Evolutionary conservation across 2,888 invertebrate genomes (phyloP).

Genomic region (Chesias legatella): DNA sequence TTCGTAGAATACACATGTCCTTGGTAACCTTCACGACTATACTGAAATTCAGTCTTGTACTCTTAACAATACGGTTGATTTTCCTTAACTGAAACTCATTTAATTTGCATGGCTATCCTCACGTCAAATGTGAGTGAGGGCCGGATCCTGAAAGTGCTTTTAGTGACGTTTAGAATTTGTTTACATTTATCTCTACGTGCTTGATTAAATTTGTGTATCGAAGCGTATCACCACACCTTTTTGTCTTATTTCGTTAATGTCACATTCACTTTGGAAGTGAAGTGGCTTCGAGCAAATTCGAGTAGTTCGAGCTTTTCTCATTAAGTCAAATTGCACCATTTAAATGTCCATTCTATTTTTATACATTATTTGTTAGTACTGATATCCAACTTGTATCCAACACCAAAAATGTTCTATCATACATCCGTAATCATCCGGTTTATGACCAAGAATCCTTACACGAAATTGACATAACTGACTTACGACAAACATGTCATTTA

Average conservation of each 20-base stretch:
- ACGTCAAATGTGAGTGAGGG: constrained; percentile 43
- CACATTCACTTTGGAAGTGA: too few relatives aligned
- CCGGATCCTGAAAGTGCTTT: constrained; percentile 33
- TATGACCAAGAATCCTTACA: too few relatives aligned
- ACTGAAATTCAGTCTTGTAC: constrained; percentile 19
- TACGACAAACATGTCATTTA: too few relatives aligned
- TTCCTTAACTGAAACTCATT: constrained; percentile 18
- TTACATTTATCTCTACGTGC: constrained; percentile 37
- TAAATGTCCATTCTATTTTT: too few relatives aligned
- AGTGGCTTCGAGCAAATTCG: too few relatives aligned
- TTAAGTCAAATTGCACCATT: too few relatives aligned
- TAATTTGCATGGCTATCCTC: constrained; percentile 46
- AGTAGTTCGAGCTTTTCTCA: too few relatives aligned
- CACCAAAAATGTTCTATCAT: too few relatives aligned
- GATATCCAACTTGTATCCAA: too few relatives aligned
- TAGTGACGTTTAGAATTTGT: constrained; percentile 41
- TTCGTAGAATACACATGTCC: constrained; percentile 13
- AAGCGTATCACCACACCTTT: constrained; percentile 12
- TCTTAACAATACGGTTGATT: constrained; percentile 10
- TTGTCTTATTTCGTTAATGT: not conserved
- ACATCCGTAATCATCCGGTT: too few relatives aligned
- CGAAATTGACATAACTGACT: too few relatives aligned
- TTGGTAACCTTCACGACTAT: constrained; percentile 9
- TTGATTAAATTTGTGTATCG: constrained; percentile 26
- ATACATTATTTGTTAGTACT: too few relatives aligned